A percentile compares a stretch with the other conserved stretches of the same genome.
phyloP scores from a whole-genome alignment of 1,140 invertebrate species.

The Brachionus calyciflorus region DNA sequence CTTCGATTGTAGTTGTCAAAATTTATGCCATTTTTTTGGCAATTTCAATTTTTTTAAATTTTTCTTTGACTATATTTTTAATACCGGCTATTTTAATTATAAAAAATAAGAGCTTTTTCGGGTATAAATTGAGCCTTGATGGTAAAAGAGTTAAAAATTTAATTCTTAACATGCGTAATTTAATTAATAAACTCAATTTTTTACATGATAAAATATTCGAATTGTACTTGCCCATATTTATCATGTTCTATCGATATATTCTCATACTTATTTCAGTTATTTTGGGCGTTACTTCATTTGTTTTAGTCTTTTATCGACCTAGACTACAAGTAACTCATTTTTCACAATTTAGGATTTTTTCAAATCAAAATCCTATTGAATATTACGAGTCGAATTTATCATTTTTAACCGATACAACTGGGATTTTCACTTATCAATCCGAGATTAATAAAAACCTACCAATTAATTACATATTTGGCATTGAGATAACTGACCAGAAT shows the following conservation, averaged over 20 bases:
- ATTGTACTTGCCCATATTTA: constrained; percentile 13
- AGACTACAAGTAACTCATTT: not conserved
- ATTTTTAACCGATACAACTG: not conserved
- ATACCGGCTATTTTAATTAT: not conserved
- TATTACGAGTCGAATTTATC: constrained; percentile 17
- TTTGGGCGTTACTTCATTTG: not conserved
- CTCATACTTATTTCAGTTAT: not conserved
- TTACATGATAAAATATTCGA: constrained; percentile 31
- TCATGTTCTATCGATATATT: constrained; percentile 26
- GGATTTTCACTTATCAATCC: not conserved
- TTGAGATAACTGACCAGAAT: not conserved
- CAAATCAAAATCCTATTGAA: not conserved
- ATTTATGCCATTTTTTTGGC: constrained; percentile 6
- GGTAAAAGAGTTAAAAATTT: not conserved
- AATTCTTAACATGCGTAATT: not conserved
- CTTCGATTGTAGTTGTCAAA: not conserved
- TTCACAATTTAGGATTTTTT: not conserved
- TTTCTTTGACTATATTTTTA: not conserved
- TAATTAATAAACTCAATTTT: constrained; percentile 4
- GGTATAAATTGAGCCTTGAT: not conserved
- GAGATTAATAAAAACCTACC: not conserved
- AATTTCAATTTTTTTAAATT: constrained; percentile 14
- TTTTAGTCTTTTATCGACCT: not conserved
- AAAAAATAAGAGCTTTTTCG: not conserved
- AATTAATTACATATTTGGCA: not conserved